Percentiles rank a stretch among this genome's conserved stretches.
Conservation (phyloP, 2,113 vertebrate species). For the Albula glossodonta region DNA sequence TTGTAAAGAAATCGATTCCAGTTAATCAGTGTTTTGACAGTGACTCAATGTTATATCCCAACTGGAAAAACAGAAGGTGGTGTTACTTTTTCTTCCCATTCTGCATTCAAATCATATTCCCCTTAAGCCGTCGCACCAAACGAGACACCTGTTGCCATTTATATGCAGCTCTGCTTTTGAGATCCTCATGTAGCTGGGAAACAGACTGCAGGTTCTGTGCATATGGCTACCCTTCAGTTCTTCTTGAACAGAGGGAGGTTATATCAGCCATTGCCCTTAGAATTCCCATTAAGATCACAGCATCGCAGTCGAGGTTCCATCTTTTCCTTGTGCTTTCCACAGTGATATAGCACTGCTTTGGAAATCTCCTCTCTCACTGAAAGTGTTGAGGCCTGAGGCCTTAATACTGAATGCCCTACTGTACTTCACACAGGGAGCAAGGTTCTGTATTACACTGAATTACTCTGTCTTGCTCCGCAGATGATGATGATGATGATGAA, state of each 20-base stretch:
- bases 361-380: neutral
- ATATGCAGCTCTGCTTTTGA: too few species aligned
- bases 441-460: neutral
- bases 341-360: neutral
- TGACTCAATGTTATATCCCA: neutral
- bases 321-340: neutral
- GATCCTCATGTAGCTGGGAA: neutral
- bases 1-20: neutral
- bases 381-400: neutral
- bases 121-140: neutral
- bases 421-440: neutral
- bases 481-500: neutral
- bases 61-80: neutral
- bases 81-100: neutral
- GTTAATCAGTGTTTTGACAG: neutral
- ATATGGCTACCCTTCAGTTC: neutral
- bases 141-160: neutral
- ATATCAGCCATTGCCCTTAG: neutral
- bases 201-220: neutral
- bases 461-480: neutral
- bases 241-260: neutral
- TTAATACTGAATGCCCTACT: neutral
- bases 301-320: neutral
- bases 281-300: neutral
- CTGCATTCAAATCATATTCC: neutral